phyloP scores from a whole-genome alignment of 2,113 vertebrate genomes.

The Strix uralensis region DNA sequence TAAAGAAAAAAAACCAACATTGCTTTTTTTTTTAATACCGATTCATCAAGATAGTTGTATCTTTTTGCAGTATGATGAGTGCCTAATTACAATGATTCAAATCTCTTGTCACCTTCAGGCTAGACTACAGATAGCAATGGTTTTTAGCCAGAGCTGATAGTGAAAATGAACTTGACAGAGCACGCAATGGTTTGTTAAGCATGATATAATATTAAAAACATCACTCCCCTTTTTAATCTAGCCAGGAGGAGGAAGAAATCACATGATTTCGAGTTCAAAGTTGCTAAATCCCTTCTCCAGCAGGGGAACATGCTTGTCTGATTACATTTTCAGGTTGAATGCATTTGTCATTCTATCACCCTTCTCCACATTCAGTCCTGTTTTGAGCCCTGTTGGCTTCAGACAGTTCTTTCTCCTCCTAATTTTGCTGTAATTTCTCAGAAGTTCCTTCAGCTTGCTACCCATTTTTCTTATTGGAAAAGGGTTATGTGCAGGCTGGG shows the following conservation, averaged over 20 bases:
- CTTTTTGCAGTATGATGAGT: slow-evolving; percentile 51
- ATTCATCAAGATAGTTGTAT: slow-evolving; percentile 47
- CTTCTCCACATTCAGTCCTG: not conserved
- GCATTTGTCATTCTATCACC: slow-evolving; percentile 39
- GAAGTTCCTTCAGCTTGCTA: not conserved
- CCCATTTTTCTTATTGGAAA: not conserved
- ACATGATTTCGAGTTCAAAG: slow-evolving; percentile 60
- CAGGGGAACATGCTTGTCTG: slow-evolving; percentile 48
- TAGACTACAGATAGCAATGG: slow-evolving; percentile 51
- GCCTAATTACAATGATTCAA: slow-evolving; percentile 64
- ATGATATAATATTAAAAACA: slow-evolving; percentile 50
- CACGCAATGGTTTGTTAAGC: slow-evolving; percentile 57
- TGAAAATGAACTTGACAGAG: slow-evolving; percentile 55
- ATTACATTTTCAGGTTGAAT: slow-evolving; percentile 49
- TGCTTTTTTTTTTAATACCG: not conserved
- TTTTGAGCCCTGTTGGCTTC: slow-evolving; percentile 16
- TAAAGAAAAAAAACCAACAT: not conserved
- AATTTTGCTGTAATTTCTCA: not conserved
- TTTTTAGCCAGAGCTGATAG: slow-evolving; percentile 50
- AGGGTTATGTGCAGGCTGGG: not conserved
- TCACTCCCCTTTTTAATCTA: slow-evolving; percentile 30
- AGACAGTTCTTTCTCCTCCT: not conserved
- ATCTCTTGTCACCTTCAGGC: slow-evolving; percentile 66
- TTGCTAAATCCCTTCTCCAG: slow-evolving; percentile 57
- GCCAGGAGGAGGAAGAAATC: slow-evolving; percentile 47